phyloP scores from a whole-genome alignment of 2,888 invertebrate genomes.

The Cerceris rybyensis region DNA sequence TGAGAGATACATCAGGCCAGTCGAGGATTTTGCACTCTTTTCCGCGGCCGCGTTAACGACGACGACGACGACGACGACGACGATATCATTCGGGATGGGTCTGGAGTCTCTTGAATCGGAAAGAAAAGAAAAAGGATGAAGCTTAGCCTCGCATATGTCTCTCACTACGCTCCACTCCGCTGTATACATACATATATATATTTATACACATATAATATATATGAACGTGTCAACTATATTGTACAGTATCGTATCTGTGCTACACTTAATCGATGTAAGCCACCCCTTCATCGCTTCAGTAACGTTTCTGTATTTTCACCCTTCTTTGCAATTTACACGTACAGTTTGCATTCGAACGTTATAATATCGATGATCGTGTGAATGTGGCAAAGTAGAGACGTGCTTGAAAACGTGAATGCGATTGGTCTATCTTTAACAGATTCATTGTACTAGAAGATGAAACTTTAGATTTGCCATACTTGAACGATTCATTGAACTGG shows the following conservation, averaged over 20 bases:
- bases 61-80: constrained; percentile 43
- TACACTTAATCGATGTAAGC: constrained; percentile 81
- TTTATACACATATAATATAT: constrained; percentile 44
- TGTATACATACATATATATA: constrained; percentile 64
- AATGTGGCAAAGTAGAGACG: background rate
- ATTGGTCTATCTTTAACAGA: too few species aligned
- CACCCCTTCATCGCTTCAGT: constrained; percentile 80
- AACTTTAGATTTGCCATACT: too few species aligned
- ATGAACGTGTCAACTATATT: constrained; percentile 72
- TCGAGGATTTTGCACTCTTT: constrained; percentile 21
- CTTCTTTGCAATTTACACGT: constrained; percentile 63
- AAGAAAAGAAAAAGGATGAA: constrained; percentile 72
- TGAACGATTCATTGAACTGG: too few species aligned
- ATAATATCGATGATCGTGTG: constrained; percentile 6
- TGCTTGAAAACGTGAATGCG: background rate
- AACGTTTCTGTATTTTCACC: constrained; percentile 77
- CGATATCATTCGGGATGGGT: constrained; percentile 47
- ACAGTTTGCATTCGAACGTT: constrained; percentile 32
- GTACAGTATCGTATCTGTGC: constrained; percentile 78
- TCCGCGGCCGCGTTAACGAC: constrained; percentile 45
- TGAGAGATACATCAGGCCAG: constrained; percentile 6
- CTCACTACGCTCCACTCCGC: constrained; percentile 81
- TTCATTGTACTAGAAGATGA: too few species aligned
- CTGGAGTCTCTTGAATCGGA: constrained; percentile 78
- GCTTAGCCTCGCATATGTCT: constrained; percentile 82